These are phyloP conservation scores for Hippoglossus hippoglossus DNA, from an alignment of 2,797 vertebrate genomes.

Conservation along the genomic window DNA sequence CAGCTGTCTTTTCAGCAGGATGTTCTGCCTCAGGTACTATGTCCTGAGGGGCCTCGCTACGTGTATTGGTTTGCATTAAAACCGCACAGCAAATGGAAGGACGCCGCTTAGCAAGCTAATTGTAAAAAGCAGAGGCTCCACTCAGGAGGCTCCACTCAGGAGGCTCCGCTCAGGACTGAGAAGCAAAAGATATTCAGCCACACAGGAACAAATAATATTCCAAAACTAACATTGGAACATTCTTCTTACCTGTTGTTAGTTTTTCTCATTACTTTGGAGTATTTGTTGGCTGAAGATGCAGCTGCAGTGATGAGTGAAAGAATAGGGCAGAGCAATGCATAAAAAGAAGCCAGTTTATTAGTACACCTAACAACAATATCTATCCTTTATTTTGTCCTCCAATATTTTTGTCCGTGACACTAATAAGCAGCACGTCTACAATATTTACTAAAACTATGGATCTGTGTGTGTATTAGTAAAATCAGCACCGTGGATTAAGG, in stretches of 20 bases:
- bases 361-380: background rate
- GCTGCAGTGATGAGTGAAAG: background rate
- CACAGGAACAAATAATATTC: slow-evolving; percentile 7
- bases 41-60: slow-evolving; percentile 50
- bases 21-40: slow-evolving; percentile 26
- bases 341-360: background rate
- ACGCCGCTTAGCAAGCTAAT: slow-evolving; percentile 53
- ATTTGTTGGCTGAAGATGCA: background rate
- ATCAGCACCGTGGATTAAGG: background rate
- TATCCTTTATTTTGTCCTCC: background rate
- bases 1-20: slow-evolving; percentile 51
- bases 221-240: slow-evolving; percentile 6
- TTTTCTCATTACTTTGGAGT: background rate
- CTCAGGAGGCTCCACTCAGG: slow-evolving; percentile 31
- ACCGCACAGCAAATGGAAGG: slow-evolving; percentile 53
- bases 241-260: background rate
- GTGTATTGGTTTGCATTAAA: slow-evolving; percentile 62
- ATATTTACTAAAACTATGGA: too few relatives aligned
- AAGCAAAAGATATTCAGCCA: slow-evolving; percentile 30
- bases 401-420: too few relatives aligned
- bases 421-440: too few relatives aligned
- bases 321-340: background rate
- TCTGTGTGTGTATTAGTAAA: background rate
- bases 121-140: slow-evolving; percentile 53
- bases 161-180: slow-evolving; percentile 27